A percentile compares a stretch with the other conserved stretches of the same genome.
phyloP scores from a whole-genome alignment of 2,888 invertebrate species.

The Cryptocephalus moraei region DNA sequence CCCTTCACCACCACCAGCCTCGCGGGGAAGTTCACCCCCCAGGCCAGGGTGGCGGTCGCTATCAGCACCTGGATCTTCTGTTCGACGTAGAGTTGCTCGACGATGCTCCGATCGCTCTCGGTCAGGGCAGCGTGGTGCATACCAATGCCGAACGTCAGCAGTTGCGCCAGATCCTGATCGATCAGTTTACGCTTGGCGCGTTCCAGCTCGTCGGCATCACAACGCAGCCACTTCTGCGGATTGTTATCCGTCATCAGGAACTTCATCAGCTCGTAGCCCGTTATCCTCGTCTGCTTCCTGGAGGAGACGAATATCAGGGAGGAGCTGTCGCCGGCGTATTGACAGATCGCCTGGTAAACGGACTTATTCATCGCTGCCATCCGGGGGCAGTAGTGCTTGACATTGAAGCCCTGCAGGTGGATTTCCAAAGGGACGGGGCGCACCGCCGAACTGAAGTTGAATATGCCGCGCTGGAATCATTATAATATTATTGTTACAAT shows the following conservation, averaged over 20 bases:
- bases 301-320: slow-evolving; percentile 93
- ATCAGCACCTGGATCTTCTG: slow-evolving; percentile 94
- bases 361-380: slow-evolving; percentile 99
- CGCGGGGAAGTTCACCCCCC: slow-evolving; percentile 99
- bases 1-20: slow-evolving; percentile 92
- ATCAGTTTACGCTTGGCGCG: slow-evolving; percentile 53
- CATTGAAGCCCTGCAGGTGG: slow-evolving; percentile 81
- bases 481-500: no score
- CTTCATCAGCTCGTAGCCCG: slow-evolving; percentile 89
- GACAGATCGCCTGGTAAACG: slow-evolving; percentile 87
- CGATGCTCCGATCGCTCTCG: slow-evolving; percentile 80
- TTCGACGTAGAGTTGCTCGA: slow-evolving; percentile 89
- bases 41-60: slow-evolving; percentile 94
- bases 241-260: slow-evolving; percentile 83
- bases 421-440: slow-evolving; percentile 93
- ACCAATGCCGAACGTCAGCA: slow-evolving; percentile 94
- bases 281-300: slow-evolving; percentile 89
- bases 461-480: slow-evolving; percentile 64
- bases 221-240: slow-evolving; percentile 91
- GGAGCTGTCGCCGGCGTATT: slow-evolving; percentile 87
- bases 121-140: slow-evolving; percentile 97
- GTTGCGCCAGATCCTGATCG: slow-evolving; percentile 86
- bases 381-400: slow-evolving; percentile 96
- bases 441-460: slow-evolving; percentile 95
- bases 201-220: slow-evolving; percentile 79